Base-by-base conservation (phyloP, 2,113 vertebrate species). In the Cottus gobio region DNA sequence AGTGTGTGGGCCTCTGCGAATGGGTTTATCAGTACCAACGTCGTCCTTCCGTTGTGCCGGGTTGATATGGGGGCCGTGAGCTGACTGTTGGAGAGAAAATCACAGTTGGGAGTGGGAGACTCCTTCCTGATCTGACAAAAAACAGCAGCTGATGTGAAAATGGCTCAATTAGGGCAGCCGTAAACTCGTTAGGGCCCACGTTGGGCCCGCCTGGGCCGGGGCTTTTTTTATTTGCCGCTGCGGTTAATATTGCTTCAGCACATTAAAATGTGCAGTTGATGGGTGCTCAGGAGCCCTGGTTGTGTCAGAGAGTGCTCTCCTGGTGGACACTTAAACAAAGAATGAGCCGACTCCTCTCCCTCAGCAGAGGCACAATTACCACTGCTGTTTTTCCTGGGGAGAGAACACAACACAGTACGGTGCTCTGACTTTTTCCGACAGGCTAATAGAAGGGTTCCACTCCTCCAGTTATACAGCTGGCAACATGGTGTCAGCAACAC, bases 241-340 rank as follows among this genome's bases (percentile, higher is more conserved):
- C 80, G 72, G 92, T 91, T 93, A 90, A 94, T 94, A 94, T 93
- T 91, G 90, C 90, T 91, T 90, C 77, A 80, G 77, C 89, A 84
- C 91, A 93, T 94, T 94, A 93, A 91, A 92, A 92, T 73, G 83
- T 90, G 85, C 70, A 62, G 84, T 86, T 94, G 91, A 93, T 92
- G 93, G 84, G 88, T 82, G 71, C 90, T 88, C 77, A 87, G 92
- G 90, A 93, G 92, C 91, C 62, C 80, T 82, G 84, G 65, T 72
- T 85, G 91, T 90, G 90, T 89, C 87, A 89, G 88, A 90, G 88
- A 93, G 85, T 89, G 89, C 92, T 92, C 90, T 94, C 89, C 87
- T 87, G 93, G 91, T 90, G 93, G 88, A 94, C 89, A 81, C 89
- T 94, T 92, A 93, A 91, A 92, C 91, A 95, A 93, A 93, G 87